Base-by-base conservation (phyloP, 2,888 invertebrate genomes). In the Drosophila gaucha region DNA sequence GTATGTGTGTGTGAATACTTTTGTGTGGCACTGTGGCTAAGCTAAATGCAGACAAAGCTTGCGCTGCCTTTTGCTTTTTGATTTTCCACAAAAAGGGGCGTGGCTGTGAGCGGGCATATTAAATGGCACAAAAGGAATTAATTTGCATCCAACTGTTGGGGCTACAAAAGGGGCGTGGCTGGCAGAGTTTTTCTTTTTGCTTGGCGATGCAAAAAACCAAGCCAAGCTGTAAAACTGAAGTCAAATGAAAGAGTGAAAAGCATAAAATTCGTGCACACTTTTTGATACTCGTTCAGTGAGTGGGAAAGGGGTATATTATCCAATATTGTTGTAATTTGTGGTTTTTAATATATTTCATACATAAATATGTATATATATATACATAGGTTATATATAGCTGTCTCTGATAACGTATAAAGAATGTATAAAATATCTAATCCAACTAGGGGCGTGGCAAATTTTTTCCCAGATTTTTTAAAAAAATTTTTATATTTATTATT, bases 81-180 rank as follows among this genome's bases (percentile, higher is more conserved):
- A 5, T 16, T 22, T 8, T 3, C 1, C 1, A 2, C 56, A 26
- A 5, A 24, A 24, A 12, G 18, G 46, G 72, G 68, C 62, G 56
- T 56, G 33, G 22, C 26, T 35, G 39, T 24, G 49, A 69, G 72
- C 55, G 59, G 73, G 51, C 74, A 74, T 56, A 49, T 68, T 35
- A 52, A 68, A 59, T 35, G 22, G 9, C 56, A 28, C 16, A 8
- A 31, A 47, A 47, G 38, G 30, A 33, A 46, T 65, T 65, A 74
- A 65, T 73, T 69, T 74, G 65, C 56, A 74, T 65, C 36, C 55
- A 65, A 56, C 70, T 49, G 51, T 35, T 38, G 20, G 56, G 14
- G 9, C 8, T 5, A 18, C 14, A 28, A 18, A 28, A 28, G 36
- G 49, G 72, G 74, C 55, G 69, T 74, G 44, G 43, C 52, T 10